Conservation (phyloP, 92 coral and sea anemone species). For the Epizoanthus illoricatus region DNA sequence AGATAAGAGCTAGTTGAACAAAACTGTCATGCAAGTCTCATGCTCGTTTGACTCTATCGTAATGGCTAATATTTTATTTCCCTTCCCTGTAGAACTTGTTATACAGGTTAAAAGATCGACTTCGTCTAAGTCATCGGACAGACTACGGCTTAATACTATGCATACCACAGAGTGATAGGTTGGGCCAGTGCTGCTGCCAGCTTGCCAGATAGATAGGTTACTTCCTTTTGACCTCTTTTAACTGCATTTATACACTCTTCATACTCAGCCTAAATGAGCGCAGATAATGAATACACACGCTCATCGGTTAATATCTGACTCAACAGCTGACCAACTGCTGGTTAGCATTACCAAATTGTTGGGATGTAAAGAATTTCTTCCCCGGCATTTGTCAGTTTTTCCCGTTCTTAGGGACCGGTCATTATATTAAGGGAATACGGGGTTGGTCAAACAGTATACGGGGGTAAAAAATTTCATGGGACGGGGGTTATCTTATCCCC, state of each 20-base stretch:
- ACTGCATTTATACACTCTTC: slow-evolving; percentile 71
- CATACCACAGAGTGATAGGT: slow-evolving; percentile 66
- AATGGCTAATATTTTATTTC: neutral
- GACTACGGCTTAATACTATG: neutral
- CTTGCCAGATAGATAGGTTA: slow-evolving; percentile 53
- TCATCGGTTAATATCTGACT: neutral
- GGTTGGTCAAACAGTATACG: too few relatives aligned
- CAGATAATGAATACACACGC: neutral
- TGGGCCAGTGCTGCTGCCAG: slow-evolving; percentile 57
- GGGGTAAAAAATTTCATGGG: too few relatives aligned
- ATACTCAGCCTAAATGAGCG: slow-evolving; percentile 59
- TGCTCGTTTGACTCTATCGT: neutral
- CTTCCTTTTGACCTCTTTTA: slow-evolving; percentile 57
- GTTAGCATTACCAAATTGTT: neutral
- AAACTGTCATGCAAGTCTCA: too few relatives aligned
- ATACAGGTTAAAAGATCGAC: neutral
- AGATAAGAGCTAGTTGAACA: too few relatives aligned
- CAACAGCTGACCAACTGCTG: neutral
- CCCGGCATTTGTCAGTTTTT: too few relatives aligned
- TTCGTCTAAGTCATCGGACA: neutral
- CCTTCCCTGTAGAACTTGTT: too few relatives aligned
- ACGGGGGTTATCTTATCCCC: too few relatives aligned
- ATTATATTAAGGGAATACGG: too few relatives aligned
- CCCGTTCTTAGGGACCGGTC: too few relatives aligned
- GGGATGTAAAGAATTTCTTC: too few relatives aligned